A percentile compares a stretch with the other conserved stretches of the same genome.
phyloP scores from a whole-genome alignment of 2,113 vertebrate species.

The Syrrhaptes paradoxus region DNA sequence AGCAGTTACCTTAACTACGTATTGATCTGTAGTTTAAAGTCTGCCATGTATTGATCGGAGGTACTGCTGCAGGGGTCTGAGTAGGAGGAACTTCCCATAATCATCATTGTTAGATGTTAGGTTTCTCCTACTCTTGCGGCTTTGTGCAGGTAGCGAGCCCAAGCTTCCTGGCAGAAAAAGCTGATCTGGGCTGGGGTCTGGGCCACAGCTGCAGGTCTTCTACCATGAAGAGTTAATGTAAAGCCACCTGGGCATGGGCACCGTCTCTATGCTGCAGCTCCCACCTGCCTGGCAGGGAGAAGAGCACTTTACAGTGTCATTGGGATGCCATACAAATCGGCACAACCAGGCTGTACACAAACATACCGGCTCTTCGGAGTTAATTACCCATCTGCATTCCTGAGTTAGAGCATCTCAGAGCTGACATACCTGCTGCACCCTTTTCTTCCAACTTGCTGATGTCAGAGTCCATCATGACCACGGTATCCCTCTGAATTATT shows the following conservation, averaged over 20 bases:
- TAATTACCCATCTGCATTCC: background rate
- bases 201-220: background rate
- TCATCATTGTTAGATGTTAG: background rate
- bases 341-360: background rate
- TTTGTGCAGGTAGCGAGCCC: background rate
- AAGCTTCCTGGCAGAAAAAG: background rate
- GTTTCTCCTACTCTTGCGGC: background rate
- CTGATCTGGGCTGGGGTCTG: background rate
- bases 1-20: background rate
- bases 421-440: too few relatives aligned
- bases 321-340: fast-evolving
- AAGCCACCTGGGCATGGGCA: background rate
- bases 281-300: background rate
- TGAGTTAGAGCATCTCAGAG: background rate
- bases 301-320: background rate
- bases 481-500: background rate
- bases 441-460: background rate
- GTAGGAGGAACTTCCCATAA: background rate
- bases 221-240: background rate
- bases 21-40: background rate
- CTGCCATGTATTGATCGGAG: background rate
- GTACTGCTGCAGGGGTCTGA: background rate
- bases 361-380: background rate
- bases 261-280: background rate
- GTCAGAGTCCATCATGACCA: background rate